A percentile compares a stretch with the other conserved stretches of the same genome.
These are phyloP conservation scores for Polia nebulosa DNA, from an alignment of 2,888 invertebrate genomes.

Conservation along the genomic window DNA sequence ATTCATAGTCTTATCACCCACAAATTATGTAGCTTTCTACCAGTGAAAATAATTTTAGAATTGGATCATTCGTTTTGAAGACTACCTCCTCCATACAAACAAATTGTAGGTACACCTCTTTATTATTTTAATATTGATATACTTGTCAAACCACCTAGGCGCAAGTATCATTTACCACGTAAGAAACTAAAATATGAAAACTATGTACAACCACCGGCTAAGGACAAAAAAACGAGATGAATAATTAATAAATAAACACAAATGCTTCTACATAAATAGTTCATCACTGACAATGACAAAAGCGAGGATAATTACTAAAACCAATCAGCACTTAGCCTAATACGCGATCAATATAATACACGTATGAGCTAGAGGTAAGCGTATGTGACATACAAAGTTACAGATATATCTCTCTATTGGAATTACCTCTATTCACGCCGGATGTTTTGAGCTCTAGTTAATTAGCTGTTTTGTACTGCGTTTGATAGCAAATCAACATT, in stretches of 20 bases:
- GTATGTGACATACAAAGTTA: slow-evolving; percentile 8
- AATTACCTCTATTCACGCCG: slow-evolving; percentile 32
- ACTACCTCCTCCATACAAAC: too few relatives aligned
- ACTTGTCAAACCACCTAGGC: too few relatives aligned
- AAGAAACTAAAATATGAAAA: neutral
- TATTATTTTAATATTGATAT: too few relatives aligned
- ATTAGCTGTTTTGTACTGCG: slow-evolving; percentile 37
- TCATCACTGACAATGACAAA: neutral
- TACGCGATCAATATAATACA: slow-evolving; percentile 27
- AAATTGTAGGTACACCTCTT: too few relatives aligned
- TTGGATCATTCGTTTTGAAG: too few relatives aligned
- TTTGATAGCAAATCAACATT: slow-evolving; percentile 21
- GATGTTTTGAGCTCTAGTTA: slow-evolving; percentile 26
- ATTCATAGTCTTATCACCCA: too few relatives aligned
- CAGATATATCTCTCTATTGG: slow-evolving; percentile 38
- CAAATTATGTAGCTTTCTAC: too few relatives aligned
- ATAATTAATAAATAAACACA: neutral
- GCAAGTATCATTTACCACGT: too few relatives aligned
- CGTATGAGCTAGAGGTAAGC: neutral
- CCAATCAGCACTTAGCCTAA: slow-evolving; percentile 45
- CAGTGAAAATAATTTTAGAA: too few relatives aligned
- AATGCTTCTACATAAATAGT: neutral
- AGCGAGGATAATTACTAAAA: slow-evolving; percentile 25
- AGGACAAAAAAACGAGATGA: neutral
- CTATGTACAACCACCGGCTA: neutral